phyloP scores from a whole-genome alignment of 92 coral and sea anemone species.

The Parazoanthus darwini region DNA sequence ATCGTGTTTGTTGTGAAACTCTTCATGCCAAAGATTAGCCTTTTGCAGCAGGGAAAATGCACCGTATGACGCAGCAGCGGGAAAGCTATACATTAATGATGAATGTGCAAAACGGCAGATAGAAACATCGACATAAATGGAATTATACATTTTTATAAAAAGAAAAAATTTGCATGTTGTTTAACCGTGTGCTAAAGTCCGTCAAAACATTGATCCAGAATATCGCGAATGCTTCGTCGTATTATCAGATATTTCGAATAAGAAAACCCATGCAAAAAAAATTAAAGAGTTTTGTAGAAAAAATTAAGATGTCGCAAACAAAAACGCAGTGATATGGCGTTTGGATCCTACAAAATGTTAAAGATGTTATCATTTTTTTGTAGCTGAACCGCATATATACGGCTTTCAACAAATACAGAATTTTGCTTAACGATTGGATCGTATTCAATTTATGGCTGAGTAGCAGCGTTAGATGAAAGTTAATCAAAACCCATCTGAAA shows the following conservation, averaged over 20 bases:
- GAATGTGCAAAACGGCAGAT: neutral
- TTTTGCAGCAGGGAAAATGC: neutral
- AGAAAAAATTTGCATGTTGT: neutral
- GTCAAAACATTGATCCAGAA: neutral
- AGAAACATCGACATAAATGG: neutral
- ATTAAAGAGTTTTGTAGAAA: neutral
- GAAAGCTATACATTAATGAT: neutral
- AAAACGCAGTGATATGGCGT: too few species aligned
- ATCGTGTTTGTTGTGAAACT: neutral
- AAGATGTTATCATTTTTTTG: too few species aligned
- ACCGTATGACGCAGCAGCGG: neutral
- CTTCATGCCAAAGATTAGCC: neutral
- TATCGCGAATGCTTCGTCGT: neutral
- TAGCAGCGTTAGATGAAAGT: too few species aligned
- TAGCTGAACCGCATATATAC: too few species aligned
- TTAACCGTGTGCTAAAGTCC: neutral
- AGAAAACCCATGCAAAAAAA: neutral
- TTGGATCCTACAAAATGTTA: too few species aligned
- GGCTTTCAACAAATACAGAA: too few species aligned
- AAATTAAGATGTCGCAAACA: neutral
- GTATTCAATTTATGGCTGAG: too few species aligned
- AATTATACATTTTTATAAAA: too few species aligned
- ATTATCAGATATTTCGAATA: too few species aligned
- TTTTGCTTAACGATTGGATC: too few species aligned
- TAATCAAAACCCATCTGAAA: too few species aligned